Conservation (phyloP, 2,113 vertebrate species). For the Panurus biarmicus region DNA sequence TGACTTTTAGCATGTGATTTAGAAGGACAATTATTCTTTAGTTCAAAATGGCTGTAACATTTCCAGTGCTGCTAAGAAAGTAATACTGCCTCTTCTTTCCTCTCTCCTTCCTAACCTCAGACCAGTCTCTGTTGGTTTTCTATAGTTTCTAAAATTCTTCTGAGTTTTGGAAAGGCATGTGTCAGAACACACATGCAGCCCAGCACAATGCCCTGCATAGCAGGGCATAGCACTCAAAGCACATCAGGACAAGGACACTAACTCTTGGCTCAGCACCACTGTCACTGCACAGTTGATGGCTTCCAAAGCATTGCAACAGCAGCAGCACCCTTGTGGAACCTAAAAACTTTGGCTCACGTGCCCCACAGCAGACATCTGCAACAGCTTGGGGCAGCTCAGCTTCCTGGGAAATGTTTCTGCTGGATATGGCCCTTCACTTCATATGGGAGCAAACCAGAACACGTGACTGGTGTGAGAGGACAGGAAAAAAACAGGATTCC, state of each 20-base stretch:
- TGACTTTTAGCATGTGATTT: background rate
- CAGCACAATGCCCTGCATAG: background rate
- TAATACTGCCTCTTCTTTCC: background rate
- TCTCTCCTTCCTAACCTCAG: background rate
- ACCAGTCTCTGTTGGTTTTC: background rate
- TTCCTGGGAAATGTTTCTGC: background rate
- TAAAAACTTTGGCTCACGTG: background rate
- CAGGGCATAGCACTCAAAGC: background rate
- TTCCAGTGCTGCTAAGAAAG: background rate
- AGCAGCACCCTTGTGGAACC: background rate
- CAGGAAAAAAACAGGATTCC: background rate
- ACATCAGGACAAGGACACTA: background rate
- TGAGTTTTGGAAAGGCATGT: background rate
- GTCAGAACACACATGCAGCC: accelerated
- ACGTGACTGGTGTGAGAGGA: background rate
- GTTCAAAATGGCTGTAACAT: background rate
- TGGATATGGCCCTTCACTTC: background rate
- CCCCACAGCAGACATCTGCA: background rate
- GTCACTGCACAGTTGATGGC: background rate
- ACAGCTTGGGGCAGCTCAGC: background rate
- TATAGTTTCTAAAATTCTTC: background rate
- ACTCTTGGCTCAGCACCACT: background rate
- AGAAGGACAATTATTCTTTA: background rate
- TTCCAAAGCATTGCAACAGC: background rate
- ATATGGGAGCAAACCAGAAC: background rate